Evolutionary conservation across 2,797 vertebrate species (phyloP), one percentile per base, ranked within the genome.

Genomic region (Alosa sapidissima): DNA sequence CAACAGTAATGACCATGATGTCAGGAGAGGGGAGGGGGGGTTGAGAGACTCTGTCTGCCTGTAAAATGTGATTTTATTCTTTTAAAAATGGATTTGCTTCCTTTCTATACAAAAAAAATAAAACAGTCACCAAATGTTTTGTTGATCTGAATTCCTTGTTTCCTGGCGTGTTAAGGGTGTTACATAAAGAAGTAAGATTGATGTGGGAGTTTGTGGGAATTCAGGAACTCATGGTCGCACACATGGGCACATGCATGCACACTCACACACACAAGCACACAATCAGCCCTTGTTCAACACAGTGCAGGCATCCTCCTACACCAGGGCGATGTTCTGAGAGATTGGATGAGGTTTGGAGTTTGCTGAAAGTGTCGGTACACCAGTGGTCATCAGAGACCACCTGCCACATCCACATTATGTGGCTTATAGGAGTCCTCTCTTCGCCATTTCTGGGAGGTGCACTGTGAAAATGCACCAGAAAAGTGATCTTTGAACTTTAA

Each of bases 11-110:
- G 68, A 41, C 68, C 14, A 16, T 3, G 68, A 19, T 75, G 68
- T 75, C 36, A 75, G 68, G 33, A 75, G 36, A 45, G 13, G 16
- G 55, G 52, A 16, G 55, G 14, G 10, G 11, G 36, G 36, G 3
- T 5, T 28, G 9, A 16, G 65, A 72, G 28, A 72, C 28, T 72
- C 62, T 33, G 24, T 28, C 24, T 36, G 65, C 11, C 14, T 75
- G 68, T 75, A 75, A 75, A 75, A 45, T 75, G 68, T 75, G 36
- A 75, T 75, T 75, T 75, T 75, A 75, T 75, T 75, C 68, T 75
- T 75, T 75, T 75, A 41, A 75, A 41, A 75, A 75, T 75, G 68
- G 68, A 75, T 75, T 75, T 75, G 36, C 14, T 45, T 75, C 68
- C 68, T 75, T 75, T 75, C 68, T 75, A 75, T 75, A 75, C 6